Conservation (phyloP, 2,797 vertebrate genomes). For the Tenualosa ilisha region DNA sequence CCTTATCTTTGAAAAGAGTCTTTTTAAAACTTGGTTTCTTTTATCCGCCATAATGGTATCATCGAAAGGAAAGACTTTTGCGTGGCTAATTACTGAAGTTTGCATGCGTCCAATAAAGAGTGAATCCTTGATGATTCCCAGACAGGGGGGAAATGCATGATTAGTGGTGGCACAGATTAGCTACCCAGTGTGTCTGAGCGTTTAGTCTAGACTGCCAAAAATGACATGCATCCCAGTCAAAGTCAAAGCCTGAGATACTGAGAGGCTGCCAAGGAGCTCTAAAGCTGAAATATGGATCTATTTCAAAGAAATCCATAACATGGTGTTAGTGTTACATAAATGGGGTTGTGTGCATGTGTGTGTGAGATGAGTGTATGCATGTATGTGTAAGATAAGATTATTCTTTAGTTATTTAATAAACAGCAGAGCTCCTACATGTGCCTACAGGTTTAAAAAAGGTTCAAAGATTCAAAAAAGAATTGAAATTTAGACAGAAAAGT, state of each 20-base stretch:
- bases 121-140: neutral
- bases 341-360: neutral
- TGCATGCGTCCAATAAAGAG: neutral
- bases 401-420: too few relatives aligned
- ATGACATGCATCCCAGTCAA: neutral
- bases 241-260: too few relatives aligned
- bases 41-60: neutral
- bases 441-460: neutral
- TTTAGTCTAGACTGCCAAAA: neutral
- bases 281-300: too few relatives aligned
- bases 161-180: neutral
- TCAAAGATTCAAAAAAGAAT: too few relatives aligned
- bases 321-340: too few relatives aligned
- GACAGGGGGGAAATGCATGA: neutral
- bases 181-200: neutral
- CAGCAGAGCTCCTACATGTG: too few relatives aligned
- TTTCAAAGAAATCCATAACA: too few relatives aligned
- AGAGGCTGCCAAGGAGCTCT: too few relatives aligned
- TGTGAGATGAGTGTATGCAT: neutral
- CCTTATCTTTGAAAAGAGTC: neutral
- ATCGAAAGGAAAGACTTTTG: neutral
- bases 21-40: neutral
- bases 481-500: too few relatives aligned
- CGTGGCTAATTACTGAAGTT: neutral
- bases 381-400: too few relatives aligned